Conservation (phyloP, 2,113 vertebrate genomes). For the Perognathus longimembris region DNA sequence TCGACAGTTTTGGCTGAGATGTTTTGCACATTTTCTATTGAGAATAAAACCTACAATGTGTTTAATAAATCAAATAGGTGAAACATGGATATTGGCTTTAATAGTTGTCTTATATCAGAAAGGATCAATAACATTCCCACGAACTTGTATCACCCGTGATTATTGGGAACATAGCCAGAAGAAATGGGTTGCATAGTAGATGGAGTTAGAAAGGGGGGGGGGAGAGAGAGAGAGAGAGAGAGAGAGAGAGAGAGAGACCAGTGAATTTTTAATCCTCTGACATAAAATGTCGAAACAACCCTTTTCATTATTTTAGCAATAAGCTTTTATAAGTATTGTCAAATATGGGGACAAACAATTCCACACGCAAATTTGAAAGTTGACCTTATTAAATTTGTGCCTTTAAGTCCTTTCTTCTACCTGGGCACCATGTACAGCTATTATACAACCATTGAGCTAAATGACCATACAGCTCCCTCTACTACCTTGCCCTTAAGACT, state of each 20-base stretch:
- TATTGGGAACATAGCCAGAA: neutral
- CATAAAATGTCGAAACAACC: slow-evolving; percentile 34
- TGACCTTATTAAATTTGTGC: slow-evolving; percentile 82
- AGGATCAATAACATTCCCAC: neutral
- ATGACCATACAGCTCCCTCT: slow-evolving; percentile 80
- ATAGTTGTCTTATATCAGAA: neutral
- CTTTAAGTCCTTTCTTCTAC: slow-evolving; percentile 45
- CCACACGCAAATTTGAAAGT: slow-evolving; percentile 66
- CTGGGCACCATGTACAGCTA: neutral
- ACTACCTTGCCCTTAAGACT: slow-evolving; percentile 56
- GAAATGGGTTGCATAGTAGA: neutral
- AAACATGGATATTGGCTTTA: slow-evolving; percentile 39
- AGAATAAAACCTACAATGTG: neutral
- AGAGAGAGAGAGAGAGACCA: slow-evolving; percentile 1
- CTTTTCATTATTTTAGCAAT: slow-evolving; percentile 40
- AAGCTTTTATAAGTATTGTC: slow-evolving; percentile 55
- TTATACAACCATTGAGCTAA: neutral
- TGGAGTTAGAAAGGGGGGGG: too few species aligned
- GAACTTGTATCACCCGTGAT: neutral
- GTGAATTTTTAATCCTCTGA: slow-evolving; percentile 24
- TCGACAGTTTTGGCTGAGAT: too few species aligned
- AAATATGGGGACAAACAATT: slow-evolving; percentile 78
- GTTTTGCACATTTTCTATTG: too few species aligned
- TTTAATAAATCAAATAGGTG: slow-evolving; percentile 51
- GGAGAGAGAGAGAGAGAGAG: too few species aligned